Evolutionary conservation across 2,888 invertebrate genomes (phyloP), one percentile per base, ranked within the genome.

Genomic region (Paralinhomoeus sp.): DNA sequence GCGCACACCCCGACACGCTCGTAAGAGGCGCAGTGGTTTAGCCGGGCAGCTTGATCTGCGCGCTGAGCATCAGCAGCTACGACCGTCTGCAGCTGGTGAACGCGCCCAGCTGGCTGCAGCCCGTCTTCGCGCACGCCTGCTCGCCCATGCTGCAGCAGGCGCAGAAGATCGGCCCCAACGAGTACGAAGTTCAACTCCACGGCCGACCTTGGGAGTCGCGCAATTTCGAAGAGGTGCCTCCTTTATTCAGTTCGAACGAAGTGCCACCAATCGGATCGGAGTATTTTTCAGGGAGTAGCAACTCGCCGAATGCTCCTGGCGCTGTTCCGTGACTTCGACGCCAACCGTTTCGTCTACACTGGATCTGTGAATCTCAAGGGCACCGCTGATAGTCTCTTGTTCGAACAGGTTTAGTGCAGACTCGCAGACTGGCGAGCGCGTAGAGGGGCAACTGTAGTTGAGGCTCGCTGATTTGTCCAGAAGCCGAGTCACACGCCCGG

Each of bases 311-410:
- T 49, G 31, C 31, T 49, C 1, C 41, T 49, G 27, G 41, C 39
- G 15, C 37, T 49, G 3, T 42, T 49, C 36, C 21, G 41, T 9
- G 12, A 24, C 13, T 47, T 49, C 38, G 42, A 42, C 27, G 2
- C 15, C 15, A 23, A 22, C 20, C 21, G 45, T 23, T 42, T 34
- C 38, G 21, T 24, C 17, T 43, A 34, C 23, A 35, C 24, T 21
- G 41, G 42, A 12, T 39, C 46, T 7, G 42, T 23, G 15, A 49
- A 49, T 24, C 21, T 49, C 17, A 49, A 49, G 24, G 49, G 48
- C 23, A 46, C 46, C 3, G 46, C 49, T 13, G 49, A 49, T 40
- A 24, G 27, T 27, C 35, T 49, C 17, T 49, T 49, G 40, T 49
- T 49, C 20, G 18, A 40, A 33, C 18, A n/a, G 5, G 35, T 35